Base-by-base conservation (phyloP, 2,113 vertebrate species). In the Paramisgurnus dabryanus region DNA sequence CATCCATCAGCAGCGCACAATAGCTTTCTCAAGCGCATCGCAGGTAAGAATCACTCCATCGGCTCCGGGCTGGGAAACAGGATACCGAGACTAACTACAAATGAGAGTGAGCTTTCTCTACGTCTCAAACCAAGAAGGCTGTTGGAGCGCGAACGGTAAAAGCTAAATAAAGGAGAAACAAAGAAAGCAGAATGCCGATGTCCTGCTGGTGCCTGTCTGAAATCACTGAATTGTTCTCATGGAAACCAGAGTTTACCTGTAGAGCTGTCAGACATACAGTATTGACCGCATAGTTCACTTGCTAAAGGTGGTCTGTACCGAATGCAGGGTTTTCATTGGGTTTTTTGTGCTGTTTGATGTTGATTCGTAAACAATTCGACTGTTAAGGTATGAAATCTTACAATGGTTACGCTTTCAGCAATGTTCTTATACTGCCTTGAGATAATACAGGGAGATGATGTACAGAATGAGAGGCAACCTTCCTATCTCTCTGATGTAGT, bases 1-100 rank as follows among this genome's bases (percentile, higher is more conserved):
- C 87, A 91, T 91, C 88, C 89, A 91, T 91, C 90, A 91, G 41
- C 17, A 49, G 65, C 40, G 73, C 75, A 86, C 87, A 89, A 89
- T 82, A 87, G 89, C 87, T 90, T 88, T 87, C 85, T 91, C 84
- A 85, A 86, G 87, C 73, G 18, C 84, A 83, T 88, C 27, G 34
- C 85, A 83, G 82, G 88, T 87, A 85, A 80, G 83, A 86, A 83
- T 78, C 82, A 88, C 87, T 91, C 87, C 85, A 90, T 90, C 88
- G 89, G 80, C 78, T 86, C 84, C 69, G 27, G 77, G 45, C 43
- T 55, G 67, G 69, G 75, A 86, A 84, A 89, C 68, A 79, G 76
- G 83, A 80, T 78, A 70, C 80, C 83, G 67, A 86, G 76, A 89
- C 85, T 85, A 85, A 86, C 85, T 73, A 76, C 69, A 86, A 87